Percentiles rank a stretch among this genome's conserved stretches.
These are phyloP conservation scores for Troilus luridus DNA, from an alignment of 2,888 invertebrate genomes.

Conservation along the genomic window DNA sequence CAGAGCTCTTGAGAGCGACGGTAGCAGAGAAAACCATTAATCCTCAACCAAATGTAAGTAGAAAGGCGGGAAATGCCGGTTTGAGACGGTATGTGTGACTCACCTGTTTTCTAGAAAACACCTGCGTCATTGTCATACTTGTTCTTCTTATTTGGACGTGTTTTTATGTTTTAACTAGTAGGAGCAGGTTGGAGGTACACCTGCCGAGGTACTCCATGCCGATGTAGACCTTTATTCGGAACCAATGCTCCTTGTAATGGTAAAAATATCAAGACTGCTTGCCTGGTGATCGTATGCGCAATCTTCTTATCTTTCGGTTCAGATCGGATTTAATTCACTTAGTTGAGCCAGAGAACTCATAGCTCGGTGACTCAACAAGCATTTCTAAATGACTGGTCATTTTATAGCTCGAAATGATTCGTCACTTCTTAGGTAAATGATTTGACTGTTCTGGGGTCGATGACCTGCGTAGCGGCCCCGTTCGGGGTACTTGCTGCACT, in stretches of 20 bases:
- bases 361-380: not conserved
- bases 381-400: constrained; percentile 28
- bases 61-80: constrained; percentile 25
- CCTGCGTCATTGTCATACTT: constrained; percentile 29
- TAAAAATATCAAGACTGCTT: too few species aligned
- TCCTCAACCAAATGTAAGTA: not conserved
- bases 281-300: too few species aligned
- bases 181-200: not conserved
- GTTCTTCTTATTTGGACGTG: not conserved
- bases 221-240: not conserved
- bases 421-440: constrained; percentile 40
- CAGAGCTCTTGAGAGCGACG: not conserved
- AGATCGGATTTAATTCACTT: not conserved
- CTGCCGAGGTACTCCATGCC: not conserved
- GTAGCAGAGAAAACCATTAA: not conserved
- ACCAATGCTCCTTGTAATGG: not conserved
- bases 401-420: constrained; percentile 28
- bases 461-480: not conserved
- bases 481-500: not conserved
- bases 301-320: not conserved
- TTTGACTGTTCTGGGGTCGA: constrained; percentile 9
- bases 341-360: not conserved
- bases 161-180: not conserved
- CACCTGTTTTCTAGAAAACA: constrained; percentile 19
- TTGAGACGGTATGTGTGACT: constrained; percentile 37